phyloP scores from a whole-genome alignment of 2,888 invertebrate genomes.

The Eurytoma adleriae region DNA sequence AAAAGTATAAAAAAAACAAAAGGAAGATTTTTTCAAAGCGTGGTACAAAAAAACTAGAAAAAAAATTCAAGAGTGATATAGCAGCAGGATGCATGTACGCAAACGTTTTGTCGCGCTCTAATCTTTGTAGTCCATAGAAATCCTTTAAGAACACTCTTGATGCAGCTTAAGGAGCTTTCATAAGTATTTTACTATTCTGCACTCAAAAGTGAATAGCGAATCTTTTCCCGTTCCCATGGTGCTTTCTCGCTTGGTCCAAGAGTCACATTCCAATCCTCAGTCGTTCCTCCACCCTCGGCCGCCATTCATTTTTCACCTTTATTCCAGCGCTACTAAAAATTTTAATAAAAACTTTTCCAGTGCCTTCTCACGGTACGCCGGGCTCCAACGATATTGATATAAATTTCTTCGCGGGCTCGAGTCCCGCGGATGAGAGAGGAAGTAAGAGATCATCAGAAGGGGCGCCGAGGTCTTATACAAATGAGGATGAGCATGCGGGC shows the following conservation, averaged over 20 bases:
- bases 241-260: too few species aligned
- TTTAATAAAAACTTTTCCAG: conserved; percentile 10
- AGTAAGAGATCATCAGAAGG: too few species aligned
- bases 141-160: conserved; percentile 46
- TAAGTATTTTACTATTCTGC: conserved; percentile 50
- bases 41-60: too few species aligned
- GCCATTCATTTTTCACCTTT: background rate
- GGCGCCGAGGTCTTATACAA: background rate
- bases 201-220: conserved; percentile 45
- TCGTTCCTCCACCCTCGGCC: conserved; percentile 1
- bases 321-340: background rate
- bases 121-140: conserved; percentile 30
- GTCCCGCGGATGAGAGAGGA: too few species aligned
- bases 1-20: too few species aligned
- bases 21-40: too few species aligned
- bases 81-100: conserved; percentile 15
- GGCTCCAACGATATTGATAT: conserved; percentile 15
- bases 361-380: background rate
- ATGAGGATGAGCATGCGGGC: background rate
- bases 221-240: conserved; percentile 11
- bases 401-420: background rate
- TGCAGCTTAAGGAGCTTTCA: conserved; percentile 52
- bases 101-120: conserved; percentile 42
- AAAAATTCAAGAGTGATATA: too few species aligned
- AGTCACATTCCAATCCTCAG: conserved; percentile 25